These are phyloP conservation scores for Cebus imitator DNA, from an alignment of 2,113 vertebrate species.

Conservation along the genomic window DNA sequence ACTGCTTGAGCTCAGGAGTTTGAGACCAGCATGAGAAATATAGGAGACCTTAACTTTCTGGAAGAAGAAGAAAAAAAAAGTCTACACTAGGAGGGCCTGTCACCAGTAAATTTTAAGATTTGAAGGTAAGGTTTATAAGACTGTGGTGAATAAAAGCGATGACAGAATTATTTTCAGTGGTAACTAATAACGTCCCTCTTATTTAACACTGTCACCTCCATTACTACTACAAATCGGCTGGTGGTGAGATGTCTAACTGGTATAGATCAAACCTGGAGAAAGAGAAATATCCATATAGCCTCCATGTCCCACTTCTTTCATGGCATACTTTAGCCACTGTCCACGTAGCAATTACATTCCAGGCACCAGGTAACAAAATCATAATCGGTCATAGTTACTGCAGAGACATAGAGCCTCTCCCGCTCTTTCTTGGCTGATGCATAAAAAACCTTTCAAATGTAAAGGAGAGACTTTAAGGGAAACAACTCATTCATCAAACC, in stretches of 20 bases:
- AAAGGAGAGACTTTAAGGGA: background rate
- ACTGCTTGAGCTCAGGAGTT: too few species aligned
- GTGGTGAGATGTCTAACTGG: background rate
- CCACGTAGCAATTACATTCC: background rate
- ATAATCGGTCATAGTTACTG: background rate
- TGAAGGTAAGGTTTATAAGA: background rate
- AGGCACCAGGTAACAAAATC: background rate
- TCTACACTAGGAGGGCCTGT: background rate
- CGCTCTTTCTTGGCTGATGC: background rate
- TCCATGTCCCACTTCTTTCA: background rate
- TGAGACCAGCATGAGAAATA: too few species aligned
- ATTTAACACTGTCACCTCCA: background rate
- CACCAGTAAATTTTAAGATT: background rate
- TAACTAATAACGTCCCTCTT: constrained; percentile 15
- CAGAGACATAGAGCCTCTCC: background rate
- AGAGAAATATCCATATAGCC: background rate
- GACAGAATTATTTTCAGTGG: background rate
- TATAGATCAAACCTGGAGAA: background rate
- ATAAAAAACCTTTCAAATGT: background rate
- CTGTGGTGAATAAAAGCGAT: background rate
- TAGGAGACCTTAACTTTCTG: too few species aligned
- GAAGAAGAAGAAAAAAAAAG: background rate
- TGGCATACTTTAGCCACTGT: background rate
- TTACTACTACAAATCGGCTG: background rate
- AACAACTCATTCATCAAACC: background rate